These are phyloP conservation scores for Sinocyclocheilus maitianheensis DNA, from an alignment of 2,113 vertebrate species.

Conservation along the genomic window DNA sequence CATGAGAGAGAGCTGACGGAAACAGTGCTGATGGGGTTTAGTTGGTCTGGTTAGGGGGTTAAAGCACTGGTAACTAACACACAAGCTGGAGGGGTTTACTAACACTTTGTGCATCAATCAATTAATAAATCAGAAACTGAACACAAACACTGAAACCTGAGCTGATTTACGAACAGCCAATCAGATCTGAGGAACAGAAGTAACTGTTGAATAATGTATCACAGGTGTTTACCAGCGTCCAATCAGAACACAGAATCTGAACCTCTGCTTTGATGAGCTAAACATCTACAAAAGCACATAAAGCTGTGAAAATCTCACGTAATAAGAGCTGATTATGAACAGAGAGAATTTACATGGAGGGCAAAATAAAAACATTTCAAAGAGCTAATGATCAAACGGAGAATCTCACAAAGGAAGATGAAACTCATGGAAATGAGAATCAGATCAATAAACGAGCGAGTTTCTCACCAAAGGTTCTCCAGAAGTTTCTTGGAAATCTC, in stretches of 20 bases:
- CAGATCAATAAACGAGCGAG: not conserved
- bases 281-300: not conserved
- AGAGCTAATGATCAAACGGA: conserved; percentile 18
- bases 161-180: not conserved
- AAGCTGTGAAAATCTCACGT: conserved; percentile 5
- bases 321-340: not conserved
- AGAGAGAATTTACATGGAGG: not conserved
- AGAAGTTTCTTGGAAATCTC: not conserved
- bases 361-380: not conserved
- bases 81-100: too few relatives aligned
- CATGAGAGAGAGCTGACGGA: not conserved
- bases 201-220: not conserved
- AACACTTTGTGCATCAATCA: too few relatives aligned
- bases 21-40: not conserved
- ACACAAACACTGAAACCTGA: not conserved
- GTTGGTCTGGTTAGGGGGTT: not conserved
- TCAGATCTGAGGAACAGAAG: not conserved
- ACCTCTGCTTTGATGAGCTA: not conserved
- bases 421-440: conserved; percentile 2
- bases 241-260: not conserved
- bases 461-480: not conserved
- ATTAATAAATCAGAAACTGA: not conserved
- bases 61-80: too few relatives aligned
- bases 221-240: not conserved
- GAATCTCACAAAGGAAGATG: conserved; percentile 1